Evolutionary conservation across 2,797 vertebrate species (phyloP).

Genomic region (Pseudochromis fuscus): DNA sequence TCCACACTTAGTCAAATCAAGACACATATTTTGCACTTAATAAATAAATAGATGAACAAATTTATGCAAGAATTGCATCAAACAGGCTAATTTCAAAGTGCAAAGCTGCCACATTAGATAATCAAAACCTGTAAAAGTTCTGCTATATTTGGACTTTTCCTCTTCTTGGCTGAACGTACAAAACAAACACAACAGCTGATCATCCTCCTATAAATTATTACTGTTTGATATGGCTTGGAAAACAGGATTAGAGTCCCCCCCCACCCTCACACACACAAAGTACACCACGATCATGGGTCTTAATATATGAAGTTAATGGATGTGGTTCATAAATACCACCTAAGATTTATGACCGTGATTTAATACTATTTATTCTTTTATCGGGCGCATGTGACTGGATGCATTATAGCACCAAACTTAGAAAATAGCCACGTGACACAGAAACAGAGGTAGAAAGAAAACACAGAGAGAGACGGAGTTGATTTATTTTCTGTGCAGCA

Average conservation of each 20-base stretch:
- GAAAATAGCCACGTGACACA: slow-evolving; percentile 6
- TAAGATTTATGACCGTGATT: background rate
- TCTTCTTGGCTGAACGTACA: slow-evolving; percentile 13
- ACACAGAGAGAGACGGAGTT: background rate
- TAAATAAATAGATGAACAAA: too few species aligned
- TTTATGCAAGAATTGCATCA: too few species aligned
- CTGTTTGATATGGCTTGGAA: slow-evolving; percentile 1
- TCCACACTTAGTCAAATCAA: too few species aligned
- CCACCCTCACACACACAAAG: background rate
- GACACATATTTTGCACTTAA: too few species aligned
- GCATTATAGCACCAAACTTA: slow-evolving; percentile 34
- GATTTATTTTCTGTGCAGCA: slow-evolving; percentile 4
- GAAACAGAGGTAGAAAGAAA: background rate
- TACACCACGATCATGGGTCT: background rate
- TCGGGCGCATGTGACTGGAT: background rate
- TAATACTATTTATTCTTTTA: background rate
- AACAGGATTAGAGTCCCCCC: slow-evolving; percentile 9
- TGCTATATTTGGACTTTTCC: background rate
- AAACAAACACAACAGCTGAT: slow-evolving; percentile 29
- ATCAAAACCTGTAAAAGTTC: background rate
- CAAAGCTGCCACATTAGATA: too few species aligned
- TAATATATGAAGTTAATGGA: background rate
- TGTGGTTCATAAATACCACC: slow-evolving; percentile 7
- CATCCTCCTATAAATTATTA: slow-evolving; percentile 24
- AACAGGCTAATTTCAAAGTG: background rate